These are phyloP conservation scores for Chrysodeixis includens DNA, from an alignment of 2,888 invertebrate genomes.

Conservation along the genomic window DNA sequence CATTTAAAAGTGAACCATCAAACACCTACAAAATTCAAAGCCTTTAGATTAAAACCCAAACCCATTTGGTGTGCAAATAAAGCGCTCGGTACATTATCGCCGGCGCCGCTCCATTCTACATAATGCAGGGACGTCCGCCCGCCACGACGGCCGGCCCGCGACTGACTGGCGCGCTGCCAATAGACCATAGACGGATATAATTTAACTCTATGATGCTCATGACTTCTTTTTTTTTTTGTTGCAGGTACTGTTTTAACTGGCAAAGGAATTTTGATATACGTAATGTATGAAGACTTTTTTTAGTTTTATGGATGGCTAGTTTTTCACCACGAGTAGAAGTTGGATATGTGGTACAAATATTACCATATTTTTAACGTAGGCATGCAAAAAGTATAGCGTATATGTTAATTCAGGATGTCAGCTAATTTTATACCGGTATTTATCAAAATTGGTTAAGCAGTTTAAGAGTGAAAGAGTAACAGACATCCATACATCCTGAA, in stretches of 20 bases:
- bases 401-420: too few relatives aligned
- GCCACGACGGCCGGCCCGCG: conserved; percentile 27
- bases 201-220: conserved; percentile 51
- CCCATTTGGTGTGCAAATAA: conserved; percentile 47
- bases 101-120: conserved; percentile 35
- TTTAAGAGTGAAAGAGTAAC: too few relatives aligned
- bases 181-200: conserved; percentile 41
- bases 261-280: conserved; percentile 7
- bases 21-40: conserved; percentile 18
- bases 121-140: conserved; percentile 46
- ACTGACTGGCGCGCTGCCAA: conserved; percentile 59
- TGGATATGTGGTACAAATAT: too few relatives aligned
- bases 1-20: conserved; percentile 3
- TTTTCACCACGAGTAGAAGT: too few relatives aligned
- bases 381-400: too few relatives aligned
- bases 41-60: conserved; percentile 41
- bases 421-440: too few relatives aligned
- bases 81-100: conserved; percentile 33
- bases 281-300: conserved; percentile 15
- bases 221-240: conserved; percentile 52
- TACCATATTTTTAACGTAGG: too few relatives aligned
- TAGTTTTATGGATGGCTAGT: too few relatives aligned
- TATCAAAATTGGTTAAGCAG: too few relatives aligned
- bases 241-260: conserved; percentile 54
- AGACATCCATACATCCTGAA: too few relatives aligned